These are phyloP conservation scores for Dinomys branickii DNA, from an alignment of 2,113 vertebrate genomes.

Conservation along the genomic window DNA sequence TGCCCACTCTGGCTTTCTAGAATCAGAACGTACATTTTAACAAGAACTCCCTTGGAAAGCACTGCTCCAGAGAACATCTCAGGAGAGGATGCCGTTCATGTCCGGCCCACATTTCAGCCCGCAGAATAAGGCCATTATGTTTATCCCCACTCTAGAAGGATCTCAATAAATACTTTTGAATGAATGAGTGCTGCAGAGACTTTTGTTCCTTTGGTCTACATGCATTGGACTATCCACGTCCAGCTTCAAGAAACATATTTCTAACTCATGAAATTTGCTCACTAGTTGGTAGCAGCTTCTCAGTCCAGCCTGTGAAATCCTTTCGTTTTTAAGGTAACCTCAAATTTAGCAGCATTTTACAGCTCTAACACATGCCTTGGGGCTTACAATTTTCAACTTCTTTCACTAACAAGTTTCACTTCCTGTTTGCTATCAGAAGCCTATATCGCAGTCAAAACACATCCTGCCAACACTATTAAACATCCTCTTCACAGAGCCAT, in stretches of 20 bases:
- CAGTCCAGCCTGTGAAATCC: background rate
- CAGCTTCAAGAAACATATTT: background rate
- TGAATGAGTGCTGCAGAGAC: background rate
- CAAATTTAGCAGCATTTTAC: background rate
- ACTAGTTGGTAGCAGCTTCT: background rate
- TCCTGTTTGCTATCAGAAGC: background rate
- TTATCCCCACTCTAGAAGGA: background rate
- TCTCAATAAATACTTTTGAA: background rate
- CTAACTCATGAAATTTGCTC: background rate
- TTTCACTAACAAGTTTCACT: background rate
- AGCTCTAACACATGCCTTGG: background rate
- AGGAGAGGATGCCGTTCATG: background rate
- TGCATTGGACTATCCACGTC: background rate
- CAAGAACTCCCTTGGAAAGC: background rate
- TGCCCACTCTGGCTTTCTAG: accelerated
- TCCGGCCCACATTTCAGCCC: background rate
- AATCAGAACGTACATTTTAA: background rate
- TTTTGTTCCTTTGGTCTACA: background rate
- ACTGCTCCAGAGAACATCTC: background rate
- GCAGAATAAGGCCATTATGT: background rate
- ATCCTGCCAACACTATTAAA: background rate
- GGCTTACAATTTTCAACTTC: background rate
- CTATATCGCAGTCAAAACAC: background rate
- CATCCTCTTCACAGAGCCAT: background rate
- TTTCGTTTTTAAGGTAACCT: background rate